Evolutionary conservation across 2,888 invertebrate species (phyloP), one percentile per base, ranked within the genome.

Genomic region (Parascotia fuliginaria): DNA sequence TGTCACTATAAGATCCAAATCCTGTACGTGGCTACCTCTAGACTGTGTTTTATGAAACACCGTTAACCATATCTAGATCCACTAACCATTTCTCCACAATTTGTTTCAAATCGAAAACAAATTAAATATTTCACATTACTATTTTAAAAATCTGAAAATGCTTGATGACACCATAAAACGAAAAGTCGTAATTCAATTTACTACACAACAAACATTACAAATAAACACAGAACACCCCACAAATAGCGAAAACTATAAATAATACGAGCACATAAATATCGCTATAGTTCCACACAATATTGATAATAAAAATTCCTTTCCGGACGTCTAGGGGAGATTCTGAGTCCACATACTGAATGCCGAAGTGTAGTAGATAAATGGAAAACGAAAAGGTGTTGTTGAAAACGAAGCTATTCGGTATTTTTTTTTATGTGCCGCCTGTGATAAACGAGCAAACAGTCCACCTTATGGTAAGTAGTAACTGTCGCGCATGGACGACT

Each of bases 221-320:
- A 68, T 68, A 68, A 70, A 65, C 54, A 57, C 55, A 15, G 28
- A 65, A 38, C 61, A 57, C 63, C 57, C 70, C 58, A 55, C 61
- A 60, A 64, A 75, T 68, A 67, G 64, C 60, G 55, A 65, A 70
- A 66, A 70, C 75, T 74, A 75, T 76, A 73, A 77, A 77, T 77
- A 77, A 70, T 70, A 75, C 49, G 62, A 64, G 42, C 65, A 58
- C 69, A 76, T 77, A 77, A 77, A 75, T 72, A 73, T 56, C 41
- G 55, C 40, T 39, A 66, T 70, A 64, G 65, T 70, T 63, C 69
- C 64, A 71, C 71, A 77, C 74, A 74, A 81, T 85, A 84, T 85
- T 83, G 83, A 84, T 80, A 83, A 81, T 86, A 86, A 82, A 86
- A 85, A 85, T 83, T 84, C 83, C 79, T 75, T 70, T 70, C 75